phyloP scores from a whole-genome alignment of 2,113 vertebrate species.

The Bubo bubo region DNA sequence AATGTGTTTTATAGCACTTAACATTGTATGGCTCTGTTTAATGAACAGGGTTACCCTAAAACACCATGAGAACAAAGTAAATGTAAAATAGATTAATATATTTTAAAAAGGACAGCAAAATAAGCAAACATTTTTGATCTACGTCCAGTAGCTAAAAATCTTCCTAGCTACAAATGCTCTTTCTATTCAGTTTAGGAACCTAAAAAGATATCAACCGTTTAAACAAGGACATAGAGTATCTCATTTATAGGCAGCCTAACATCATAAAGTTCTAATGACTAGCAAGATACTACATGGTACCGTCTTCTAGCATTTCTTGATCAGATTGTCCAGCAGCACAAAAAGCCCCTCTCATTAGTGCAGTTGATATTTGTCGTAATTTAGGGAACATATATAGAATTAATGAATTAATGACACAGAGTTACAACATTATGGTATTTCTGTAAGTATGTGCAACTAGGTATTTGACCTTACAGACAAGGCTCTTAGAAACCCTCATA shows the following conservation, averaged over 20 bases:
- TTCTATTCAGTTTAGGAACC: neutral
- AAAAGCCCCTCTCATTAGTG: neutral
- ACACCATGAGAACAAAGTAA: neutral
- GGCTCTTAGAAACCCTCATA: neutral
- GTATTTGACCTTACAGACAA: neutral
- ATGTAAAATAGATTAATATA: neutral
- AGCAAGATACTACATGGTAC: neutral
- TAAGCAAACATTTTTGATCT: neutral
- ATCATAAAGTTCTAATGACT: neutral
- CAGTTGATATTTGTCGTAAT: neutral
- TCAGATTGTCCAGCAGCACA: neutral
- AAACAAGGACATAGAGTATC: neutral
- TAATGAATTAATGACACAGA: neutral
- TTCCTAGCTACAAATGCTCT: neutral
- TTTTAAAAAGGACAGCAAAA: neutral
- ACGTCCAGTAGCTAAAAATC: neutral
- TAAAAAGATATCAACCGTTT: neutral
- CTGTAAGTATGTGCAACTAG: neutral
- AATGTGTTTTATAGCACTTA: neutral
- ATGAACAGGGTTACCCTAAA: neutral
- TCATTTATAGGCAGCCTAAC: constrained; percentile 7
- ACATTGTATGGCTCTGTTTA: neutral
- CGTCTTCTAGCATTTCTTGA: neutral
- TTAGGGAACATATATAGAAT: neutral
- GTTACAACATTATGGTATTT: neutral